A percentile compares a stretch with the other conserved stretches of the same genome.
Evolutionary conservation across 53 echinoderm and acorn worm genomes (phyloP).

Genomic region (Actinopyga echinites): DNA sequence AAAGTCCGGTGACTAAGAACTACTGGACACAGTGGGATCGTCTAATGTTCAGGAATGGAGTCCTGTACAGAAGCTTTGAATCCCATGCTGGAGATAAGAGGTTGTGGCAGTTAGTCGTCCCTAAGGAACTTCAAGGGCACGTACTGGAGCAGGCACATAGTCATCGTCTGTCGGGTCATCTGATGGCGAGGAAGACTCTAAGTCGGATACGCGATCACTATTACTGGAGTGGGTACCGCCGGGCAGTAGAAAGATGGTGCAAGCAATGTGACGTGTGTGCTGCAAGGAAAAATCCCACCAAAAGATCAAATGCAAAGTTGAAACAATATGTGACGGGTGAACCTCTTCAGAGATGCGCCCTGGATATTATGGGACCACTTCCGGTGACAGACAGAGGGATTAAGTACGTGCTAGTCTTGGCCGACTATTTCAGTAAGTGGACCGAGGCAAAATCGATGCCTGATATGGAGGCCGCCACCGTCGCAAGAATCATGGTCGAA

Average conservation of each 20-base stretch:
- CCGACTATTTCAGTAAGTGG: constrained; percentile 57
- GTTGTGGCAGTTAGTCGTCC: constrained; percentile 46
- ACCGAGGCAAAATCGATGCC: constrained; percentile 50
- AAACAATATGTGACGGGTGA: constrained; percentile 1
- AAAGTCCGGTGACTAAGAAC: not conserved
- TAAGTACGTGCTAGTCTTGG: constrained; percentile 44
- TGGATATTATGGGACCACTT: constrained; percentile 52
- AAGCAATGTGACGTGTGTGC: constrained; percentile 48
- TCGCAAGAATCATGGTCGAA: constrained; percentile 43
- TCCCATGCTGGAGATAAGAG: constrained; percentile 1
- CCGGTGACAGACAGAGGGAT: constrained; percentile 37
- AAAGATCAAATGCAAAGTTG: not conserved
- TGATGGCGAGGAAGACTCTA: constrained; percentile 38
- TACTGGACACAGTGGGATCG: constrained; percentile 58
- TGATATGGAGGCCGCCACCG: constrained; percentile 34
- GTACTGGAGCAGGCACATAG: constrained; percentile 38
- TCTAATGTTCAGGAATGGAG: constrained; percentile 5
- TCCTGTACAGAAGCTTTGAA: constrained; percentile 45
- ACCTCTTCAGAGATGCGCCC: constrained; percentile 48
- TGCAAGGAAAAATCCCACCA: constrained; percentile 34
- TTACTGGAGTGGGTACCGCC: constrained; percentile 33
- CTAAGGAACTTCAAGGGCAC: not conserved
- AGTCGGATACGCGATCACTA: constrained; percentile 38
- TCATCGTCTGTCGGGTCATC: constrained; percentile 37
- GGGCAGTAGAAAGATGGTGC: constrained; percentile 11